Base-by-base conservation (phyloP, 2,797 vertebrate genomes). In the Coranthus polyacanthus region DNA sequence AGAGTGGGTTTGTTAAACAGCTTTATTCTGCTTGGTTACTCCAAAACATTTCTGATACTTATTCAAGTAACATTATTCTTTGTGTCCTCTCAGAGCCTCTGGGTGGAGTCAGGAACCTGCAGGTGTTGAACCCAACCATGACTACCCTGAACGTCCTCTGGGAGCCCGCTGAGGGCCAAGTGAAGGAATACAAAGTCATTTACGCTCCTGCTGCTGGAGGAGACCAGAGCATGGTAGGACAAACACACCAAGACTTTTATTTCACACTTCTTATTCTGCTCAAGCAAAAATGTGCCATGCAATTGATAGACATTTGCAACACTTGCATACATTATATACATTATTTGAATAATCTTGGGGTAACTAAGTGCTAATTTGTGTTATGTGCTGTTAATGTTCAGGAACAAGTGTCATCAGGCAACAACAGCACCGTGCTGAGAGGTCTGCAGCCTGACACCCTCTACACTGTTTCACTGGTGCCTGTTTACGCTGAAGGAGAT, bases 121-220 rank as follows among this genome's bases (percentile, higher is more conserved):
- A 85, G 58, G 96, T 98, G 20, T 96, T 95, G 2, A 92, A 99
- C 76, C 97, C 97, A 58, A 97, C 96, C 26, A 98, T 97, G 86
- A 98, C 97, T 63, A 95, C 96, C 9, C 85, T 99, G 60, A 95
- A 87, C 0, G 91, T 98, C 50, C 91, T 95, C 59, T 99, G 97
- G 98, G 96, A 97, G 44, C 94, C 98, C 0, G 96, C 97, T 0
- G 97, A 98, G 6, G 97, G 97, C 2, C 39, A 42, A 15, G 53
- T 55, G 6, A 37, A 55, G 37, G 53, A 38, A 0, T 55, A 55
- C 81, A 95, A 94, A 69, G 92, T 99, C 15, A 63, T 96, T 63
- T 98, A 98, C 41, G 94, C 89, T 20, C 95, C 96, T 0, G 94
- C 93, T 0, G 91, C 91, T 0, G 98, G 97, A 36, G 97, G 98